Percentiles rank a stretch among this genome's conserved stretches.
Evolutionary conservation across 1,140 invertebrate species (phyloP).

Genomic region (Leptestheria dahalacensis): DNA sequence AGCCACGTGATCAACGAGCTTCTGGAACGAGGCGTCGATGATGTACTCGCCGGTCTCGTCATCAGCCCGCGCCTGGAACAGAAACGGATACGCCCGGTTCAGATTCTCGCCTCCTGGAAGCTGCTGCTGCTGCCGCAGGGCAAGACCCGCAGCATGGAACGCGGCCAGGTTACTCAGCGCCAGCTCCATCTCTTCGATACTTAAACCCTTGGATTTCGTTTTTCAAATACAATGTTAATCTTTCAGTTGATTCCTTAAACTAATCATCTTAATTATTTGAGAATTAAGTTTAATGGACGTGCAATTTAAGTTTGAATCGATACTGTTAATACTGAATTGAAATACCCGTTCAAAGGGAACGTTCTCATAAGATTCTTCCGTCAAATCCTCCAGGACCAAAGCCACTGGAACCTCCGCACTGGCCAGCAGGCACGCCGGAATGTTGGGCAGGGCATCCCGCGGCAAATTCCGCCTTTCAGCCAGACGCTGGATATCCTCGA

Average conservation of each 20-base stretch:
- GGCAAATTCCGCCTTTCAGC: neutral
- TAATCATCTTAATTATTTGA: too few species aligned
- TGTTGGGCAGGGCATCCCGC: neutral
- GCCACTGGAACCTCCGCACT: neutral
- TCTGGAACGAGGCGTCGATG: neutral
- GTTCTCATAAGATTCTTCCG: neutral
- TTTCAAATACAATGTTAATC: too few species aligned
- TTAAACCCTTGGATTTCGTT: neutral
- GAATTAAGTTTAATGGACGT: neutral
- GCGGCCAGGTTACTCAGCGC: neutral
- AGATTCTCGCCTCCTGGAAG: neutral
- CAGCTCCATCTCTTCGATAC: neutral
- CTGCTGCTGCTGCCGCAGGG: neutral
- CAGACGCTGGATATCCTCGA: neutral
- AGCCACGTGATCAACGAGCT: neutral
- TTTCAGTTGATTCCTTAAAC: too few species aligned
- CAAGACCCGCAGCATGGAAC: conserved; percentile 3
- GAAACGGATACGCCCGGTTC: neutral
- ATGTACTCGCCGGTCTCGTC: neutral
- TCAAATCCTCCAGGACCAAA: conserved; percentile 3
- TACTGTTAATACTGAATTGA: neutral
- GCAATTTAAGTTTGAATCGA: neutral
- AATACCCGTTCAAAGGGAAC: neutral
- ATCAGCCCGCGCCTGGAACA: neutral
- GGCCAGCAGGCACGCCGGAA: neutral